Conservation (phyloP, 2,888 invertebrate species). For the Geotrupes spiniger region DNA sequence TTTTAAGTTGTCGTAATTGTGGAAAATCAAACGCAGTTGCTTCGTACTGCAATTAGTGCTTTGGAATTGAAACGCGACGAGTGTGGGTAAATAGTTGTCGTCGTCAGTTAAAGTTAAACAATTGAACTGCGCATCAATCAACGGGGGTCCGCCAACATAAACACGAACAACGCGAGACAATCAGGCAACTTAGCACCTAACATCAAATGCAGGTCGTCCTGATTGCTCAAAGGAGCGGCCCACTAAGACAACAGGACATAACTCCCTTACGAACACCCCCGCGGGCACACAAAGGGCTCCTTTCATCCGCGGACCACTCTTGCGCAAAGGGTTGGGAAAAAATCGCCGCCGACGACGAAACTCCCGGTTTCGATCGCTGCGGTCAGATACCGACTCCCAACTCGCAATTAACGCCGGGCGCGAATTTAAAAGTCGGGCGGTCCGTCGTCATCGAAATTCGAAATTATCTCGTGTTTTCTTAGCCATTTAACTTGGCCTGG, state of each 20-base stretch:
- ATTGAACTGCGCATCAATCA: slow-evolving; percentile 44
- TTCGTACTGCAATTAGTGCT: slow-evolving; percentile 27
- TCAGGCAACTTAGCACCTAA: slow-evolving; percentile 41
- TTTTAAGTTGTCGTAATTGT: too few species aligned
- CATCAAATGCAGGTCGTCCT: slow-evolving; percentile 39
- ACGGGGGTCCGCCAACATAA: slow-evolving; percentile 40
- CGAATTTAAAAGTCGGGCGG: slow-evolving; percentile 3
- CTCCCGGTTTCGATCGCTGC: too few species aligned
- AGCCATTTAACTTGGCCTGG: slow-evolving; percentile 48
- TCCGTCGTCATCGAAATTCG: slow-evolving; percentile 45
- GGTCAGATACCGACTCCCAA: too few species aligned
- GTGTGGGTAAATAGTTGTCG: slow-evolving; percentile 27
- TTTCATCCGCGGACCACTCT: slow-evolving; percentile 8
- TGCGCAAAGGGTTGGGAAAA: background rate
- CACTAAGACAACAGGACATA: slow-evolving; percentile 29
- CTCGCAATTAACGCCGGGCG: background rate
- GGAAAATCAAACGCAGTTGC: too few species aligned
- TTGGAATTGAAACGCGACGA: slow-evolving; percentile 30
- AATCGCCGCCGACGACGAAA: slow-evolving; percentile 4
- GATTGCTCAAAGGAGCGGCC: slow-evolving; percentile 39
- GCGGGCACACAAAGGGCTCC: slow-evolving; percentile 2
- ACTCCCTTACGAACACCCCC: slow-evolving; percentile 9
- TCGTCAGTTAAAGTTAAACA: slow-evolving; percentile 38
- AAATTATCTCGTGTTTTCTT: slow-evolving; percentile 51
- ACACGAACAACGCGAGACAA: slow-evolving; percentile 39